Conservation (phyloP, 1,140 invertebrate species). For the Drosophila ambigua region DNA sequence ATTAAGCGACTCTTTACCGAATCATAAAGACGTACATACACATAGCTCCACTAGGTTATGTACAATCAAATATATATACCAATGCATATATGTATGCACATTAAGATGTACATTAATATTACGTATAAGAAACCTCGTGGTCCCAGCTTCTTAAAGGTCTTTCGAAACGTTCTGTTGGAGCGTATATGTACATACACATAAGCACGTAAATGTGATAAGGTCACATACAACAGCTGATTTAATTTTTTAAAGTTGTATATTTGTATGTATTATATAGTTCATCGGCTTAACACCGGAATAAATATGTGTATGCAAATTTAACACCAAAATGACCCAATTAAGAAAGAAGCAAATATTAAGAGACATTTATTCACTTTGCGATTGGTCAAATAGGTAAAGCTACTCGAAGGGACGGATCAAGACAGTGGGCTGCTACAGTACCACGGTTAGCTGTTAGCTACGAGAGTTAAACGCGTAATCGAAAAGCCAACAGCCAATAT, state of each 20-base stretch:
- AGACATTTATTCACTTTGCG: too few species aligned
- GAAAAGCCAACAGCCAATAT: slow-evolving; percentile 31
- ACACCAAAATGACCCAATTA: too few species aligned
- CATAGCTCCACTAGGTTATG: too few species aligned
- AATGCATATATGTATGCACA: slow-evolving; percentile 1
- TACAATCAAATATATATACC: not conserved
- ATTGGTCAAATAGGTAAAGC: not conserved
- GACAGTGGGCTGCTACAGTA: not conserved
- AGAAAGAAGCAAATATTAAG: not conserved
- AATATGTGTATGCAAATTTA: too few species aligned
- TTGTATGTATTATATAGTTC: too few species aligned
- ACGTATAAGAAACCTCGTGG: too few species aligned
- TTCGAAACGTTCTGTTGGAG: not conserved
- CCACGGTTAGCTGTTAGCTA: slow-evolving; percentile 6
- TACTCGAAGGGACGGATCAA: slow-evolving; percentile 4
- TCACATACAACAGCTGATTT: too few species aligned
- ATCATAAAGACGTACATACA: not conserved
- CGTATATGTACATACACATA: too few species aligned
- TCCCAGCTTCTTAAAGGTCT: not conserved
- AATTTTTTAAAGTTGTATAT: too few species aligned
- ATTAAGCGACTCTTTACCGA: not conserved
- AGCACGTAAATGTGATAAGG: too few species aligned
- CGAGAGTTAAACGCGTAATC: slow-evolving; percentile 25
- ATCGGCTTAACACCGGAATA: too few species aligned
- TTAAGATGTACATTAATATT: not conserved